Evolutionary conservation across 2,888 invertebrate species (phyloP), one percentile per base, ranked within the genome.

Genomic region (Drosophila maculinotata): DNA sequence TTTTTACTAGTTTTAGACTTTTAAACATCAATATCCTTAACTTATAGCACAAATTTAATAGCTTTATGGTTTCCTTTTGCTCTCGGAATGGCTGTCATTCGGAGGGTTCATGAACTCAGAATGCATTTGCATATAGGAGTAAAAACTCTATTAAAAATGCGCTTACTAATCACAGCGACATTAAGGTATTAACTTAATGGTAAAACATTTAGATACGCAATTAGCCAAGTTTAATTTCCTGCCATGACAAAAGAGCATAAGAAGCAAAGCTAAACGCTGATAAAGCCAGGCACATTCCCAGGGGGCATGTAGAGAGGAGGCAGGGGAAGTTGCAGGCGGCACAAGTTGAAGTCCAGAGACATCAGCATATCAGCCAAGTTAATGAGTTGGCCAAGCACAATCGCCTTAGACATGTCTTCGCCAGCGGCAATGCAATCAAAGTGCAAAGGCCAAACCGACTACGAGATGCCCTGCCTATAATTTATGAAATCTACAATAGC

Each of bases 211-310:
- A 83, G 69, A 60, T 74, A 65, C 64, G 67, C 76, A 85, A 82
- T 82, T 82, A 82, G 67, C 58, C 63, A 65, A 54, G 66, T 76
- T 82, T 68, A 83, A 80, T 80, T 80, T 80, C 81, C 87, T 83
- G 67, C 30, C 64, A 65, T 35, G 45, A 53, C 20, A 25, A 31
- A 28, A 20, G 12, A 39, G 25, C 20, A 45, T 33, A 54, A 48
- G 39, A 57, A 28, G 3, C 36, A 26, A 17, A 38, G 12, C 44
- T n/a, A 38, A 26, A 49, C 28, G 31, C 9, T 48, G 31, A 58
- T 54, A 35, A 56, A 60, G 28, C 10, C 10, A 31, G 23, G 4
- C 23, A 41, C 20, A 52, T 49, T 49, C 48, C 36, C 15, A n/a
- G 12, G 26, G 20, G 20, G 20, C n/a, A n/a, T n/a, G 20, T 20